phyloP scores from a whole-genome alignment of 2,797 vertebrate genomes.

The Cossypha caffra region DNA sequence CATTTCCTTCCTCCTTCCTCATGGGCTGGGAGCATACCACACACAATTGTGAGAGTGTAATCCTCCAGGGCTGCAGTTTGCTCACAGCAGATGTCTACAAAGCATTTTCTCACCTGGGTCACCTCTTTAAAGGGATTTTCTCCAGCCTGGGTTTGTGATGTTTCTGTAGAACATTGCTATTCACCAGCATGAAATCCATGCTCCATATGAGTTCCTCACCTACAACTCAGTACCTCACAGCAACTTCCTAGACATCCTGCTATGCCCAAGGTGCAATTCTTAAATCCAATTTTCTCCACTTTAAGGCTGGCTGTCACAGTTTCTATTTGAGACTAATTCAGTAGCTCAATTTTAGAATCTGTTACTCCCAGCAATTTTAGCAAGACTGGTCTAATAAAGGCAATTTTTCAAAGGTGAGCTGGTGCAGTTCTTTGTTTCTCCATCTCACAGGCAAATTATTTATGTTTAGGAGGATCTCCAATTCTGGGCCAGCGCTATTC shows the following conservation, averaged over 20 bases:
- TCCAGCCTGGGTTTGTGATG: conserved; percentile 42
- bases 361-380: conserved; percentile 35
- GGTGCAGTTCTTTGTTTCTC: conserved; percentile 9
- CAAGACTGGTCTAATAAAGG: background rate
- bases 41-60: background rate
- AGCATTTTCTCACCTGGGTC: conserved; percentile 64
- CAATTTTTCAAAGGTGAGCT: conserved; percentile 9
- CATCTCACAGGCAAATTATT: background rate
- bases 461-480: background rate
- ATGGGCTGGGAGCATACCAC: background rate
- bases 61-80: conserved; percentile 27
- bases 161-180: conserved; percentile 48
- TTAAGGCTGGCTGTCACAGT: conserved; percentile 1
- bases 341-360: conserved; percentile 12
- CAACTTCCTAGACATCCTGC: conserved; percentile 27
- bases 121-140: conserved; percentile 64
- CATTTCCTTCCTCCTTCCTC: background rate
- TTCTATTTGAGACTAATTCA: conserved; percentile 35
- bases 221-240: conserved; percentile 5
- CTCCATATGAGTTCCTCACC: background rate
- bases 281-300: conserved; percentile 46
- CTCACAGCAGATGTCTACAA: conserved; percentile 53
- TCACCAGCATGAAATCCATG: conserved; percentile 37
- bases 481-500: background rate
- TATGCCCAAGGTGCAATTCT: conserved; percentile 35